phyloP scores from a whole-genome alignment of 2,888 invertebrate species.

The Phorcus lineatus region DNA sequence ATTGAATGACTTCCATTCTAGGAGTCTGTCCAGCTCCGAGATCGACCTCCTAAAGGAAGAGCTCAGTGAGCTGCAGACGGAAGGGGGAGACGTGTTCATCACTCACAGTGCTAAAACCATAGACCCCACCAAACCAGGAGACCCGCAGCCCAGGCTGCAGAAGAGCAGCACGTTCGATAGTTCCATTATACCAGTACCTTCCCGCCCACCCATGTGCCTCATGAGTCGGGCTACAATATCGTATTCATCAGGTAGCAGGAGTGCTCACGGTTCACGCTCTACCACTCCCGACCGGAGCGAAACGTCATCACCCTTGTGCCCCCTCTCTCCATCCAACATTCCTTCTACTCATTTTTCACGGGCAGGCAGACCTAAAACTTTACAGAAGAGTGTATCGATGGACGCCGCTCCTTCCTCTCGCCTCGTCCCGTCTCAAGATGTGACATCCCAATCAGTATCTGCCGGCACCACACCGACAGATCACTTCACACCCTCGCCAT shows the following conservation, averaged over 20 bases:
- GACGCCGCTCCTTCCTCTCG: slow-evolving; percentile 48
- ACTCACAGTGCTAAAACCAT: slow-evolving; percentile 32
- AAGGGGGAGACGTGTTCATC: slow-evolving; percentile 34
- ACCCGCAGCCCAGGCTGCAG: not conserved
- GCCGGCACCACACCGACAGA: slow-evolving; percentile 38
- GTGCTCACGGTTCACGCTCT: not conserved
- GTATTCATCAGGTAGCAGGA: not conserved
- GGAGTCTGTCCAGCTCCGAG: slow-evolving; percentile 64
- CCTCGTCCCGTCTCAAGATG: slow-evolving; percentile 35
- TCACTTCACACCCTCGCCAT: slow-evolving; percentile 19
- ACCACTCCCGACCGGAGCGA: slow-evolving; percentile 14
- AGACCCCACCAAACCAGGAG: not conserved
- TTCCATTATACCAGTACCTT: not conserved
- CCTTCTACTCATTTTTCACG: slow-evolving; percentile 9
- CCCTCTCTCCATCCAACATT: slow-evolving; percentile 20
- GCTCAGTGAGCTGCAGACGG: slow-evolving; percentile 41
- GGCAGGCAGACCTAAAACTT: slow-evolving; percentile 38
- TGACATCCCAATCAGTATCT: slow-evolving; percentile 18
- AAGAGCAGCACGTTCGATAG: slow-evolving; percentile 7
- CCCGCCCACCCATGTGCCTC: not conserved
- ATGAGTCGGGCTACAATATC: not conserved
- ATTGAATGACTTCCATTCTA: slow-evolving; percentile 30
- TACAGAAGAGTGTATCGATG: slow-evolving; percentile 57
- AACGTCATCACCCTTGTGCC: slow-evolving; percentile 16
- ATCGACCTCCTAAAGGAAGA: slow-evolving; percentile 57